A percentile compares a stretch with the other conserved stretches of the same genome.
Evolutionary conservation across 2,113 vertebrate species (phyloP).

Genomic region (Phrynosoma platyrhinos): DNA sequence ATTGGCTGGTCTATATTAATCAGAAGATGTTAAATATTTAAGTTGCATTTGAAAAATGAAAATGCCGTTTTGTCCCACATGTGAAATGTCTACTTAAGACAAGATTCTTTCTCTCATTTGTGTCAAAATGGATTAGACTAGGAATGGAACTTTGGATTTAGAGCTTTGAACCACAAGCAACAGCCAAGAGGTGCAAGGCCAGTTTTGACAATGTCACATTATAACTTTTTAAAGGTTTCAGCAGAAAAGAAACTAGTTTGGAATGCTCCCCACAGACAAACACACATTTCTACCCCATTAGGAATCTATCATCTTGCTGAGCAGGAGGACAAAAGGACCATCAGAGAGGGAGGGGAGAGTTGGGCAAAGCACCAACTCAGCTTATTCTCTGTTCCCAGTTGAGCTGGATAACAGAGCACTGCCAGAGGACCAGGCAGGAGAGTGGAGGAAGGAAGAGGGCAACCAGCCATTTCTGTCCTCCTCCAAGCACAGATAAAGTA

Average conservation of each 20-base stretch:
- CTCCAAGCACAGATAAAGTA: too few relatives aligned
- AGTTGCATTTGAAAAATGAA: neutral
- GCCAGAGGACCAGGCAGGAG: too few relatives aligned
- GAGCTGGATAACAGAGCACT: too few relatives aligned
- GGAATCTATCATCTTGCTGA: neutral
- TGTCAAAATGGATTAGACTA: neutral
- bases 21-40: neutral
- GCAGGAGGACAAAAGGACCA: too few relatives aligned
- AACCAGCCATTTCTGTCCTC: too few relatives aligned
- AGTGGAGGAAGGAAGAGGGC: too few relatives aligned
- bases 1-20: neutral
- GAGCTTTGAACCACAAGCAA: neutral
- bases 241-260: neutral
- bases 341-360: too few relatives aligned
- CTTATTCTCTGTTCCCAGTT: too few relatives aligned
- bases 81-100: too few relatives aligned
- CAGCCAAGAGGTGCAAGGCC: neutral
- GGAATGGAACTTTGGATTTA: too few relatives aligned
- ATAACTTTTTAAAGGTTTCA: neutral
- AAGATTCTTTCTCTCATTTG: neutral
- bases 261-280: neutral
- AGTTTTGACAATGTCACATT: neutral
- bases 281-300: neutral
- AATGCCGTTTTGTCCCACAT: neutral
- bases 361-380: too few relatives aligned